phyloP scores from a whole-genome alignment of 2,888 invertebrate species.

The Lysandra bellargus region DNA sequence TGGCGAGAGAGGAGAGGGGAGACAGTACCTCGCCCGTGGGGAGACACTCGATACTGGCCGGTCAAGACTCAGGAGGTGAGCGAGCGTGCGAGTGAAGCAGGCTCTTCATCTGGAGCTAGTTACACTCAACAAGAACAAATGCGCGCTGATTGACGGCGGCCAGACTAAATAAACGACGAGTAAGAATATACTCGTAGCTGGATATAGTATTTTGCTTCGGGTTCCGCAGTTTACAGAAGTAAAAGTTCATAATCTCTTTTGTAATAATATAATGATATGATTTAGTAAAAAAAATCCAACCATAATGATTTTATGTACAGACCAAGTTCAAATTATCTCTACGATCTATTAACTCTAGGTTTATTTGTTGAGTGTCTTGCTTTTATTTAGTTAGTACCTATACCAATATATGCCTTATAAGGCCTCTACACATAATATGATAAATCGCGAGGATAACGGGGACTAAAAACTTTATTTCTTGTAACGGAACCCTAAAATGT shows the following conservation, averaged over 20 bases:
- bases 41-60: not conserved
- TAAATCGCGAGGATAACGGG: not conserved
- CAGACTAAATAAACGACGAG: not conserved
- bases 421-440: too few relatives aligned
- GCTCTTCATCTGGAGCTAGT: not conserved
- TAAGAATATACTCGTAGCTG: not conserved
- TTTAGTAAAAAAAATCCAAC: too few relatives aligned
- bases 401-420: too few relatives aligned
- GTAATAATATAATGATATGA: too few relatives aligned
- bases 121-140: constrained; percentile 3
- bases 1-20: not conserved
- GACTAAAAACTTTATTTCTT: not conserved
- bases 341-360: too few relatives aligned
- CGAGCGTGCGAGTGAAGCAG: not conserved
- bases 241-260: too few relatives aligned
- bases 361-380: too few relatives aligned
- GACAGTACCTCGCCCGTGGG: not conserved
- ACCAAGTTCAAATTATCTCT: too few relatives aligned
- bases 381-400: too few relatives aligned
- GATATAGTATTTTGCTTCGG: not conserved
- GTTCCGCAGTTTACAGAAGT: not conserved
- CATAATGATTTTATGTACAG: too few relatives aligned
- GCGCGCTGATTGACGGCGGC: not conserved
- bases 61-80: not conserved
- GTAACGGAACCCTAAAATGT: not conserved